Evolutionary conservation across 2,797 vertebrate species (phyloP).

Genomic region (Urosaurus nigricauda): DNA sequence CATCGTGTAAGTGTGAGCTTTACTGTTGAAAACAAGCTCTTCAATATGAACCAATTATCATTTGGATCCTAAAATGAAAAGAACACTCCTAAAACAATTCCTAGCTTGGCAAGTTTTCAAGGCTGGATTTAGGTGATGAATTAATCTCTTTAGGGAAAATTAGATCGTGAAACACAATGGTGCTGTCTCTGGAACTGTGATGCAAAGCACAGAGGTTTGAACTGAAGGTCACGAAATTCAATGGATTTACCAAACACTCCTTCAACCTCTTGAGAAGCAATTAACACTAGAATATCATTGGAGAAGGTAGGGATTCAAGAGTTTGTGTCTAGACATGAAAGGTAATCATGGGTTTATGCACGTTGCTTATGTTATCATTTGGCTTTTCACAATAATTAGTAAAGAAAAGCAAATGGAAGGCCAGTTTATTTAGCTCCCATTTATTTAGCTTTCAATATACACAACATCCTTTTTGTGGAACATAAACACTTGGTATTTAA

Average conservation of each 20-base stretch:
- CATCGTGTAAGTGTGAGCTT: neutral
- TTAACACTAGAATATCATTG: neutral
- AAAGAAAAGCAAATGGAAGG: neutral
- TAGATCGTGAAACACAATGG: neutral
- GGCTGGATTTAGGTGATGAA: neutral
- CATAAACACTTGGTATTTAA: neutral
- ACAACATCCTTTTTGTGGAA: neutral
- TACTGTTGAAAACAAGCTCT: neutral
- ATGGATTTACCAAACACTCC: neutral
- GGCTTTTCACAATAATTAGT: neutral
- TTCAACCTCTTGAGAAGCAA: neutral
- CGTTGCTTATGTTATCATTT: neutral
- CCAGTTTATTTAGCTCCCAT: neutral
- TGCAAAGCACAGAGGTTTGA: neutral
- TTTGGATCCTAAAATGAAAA: neutral
- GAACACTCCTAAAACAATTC: neutral
- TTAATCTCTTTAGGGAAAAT: neutral
- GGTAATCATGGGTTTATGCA: neutral
- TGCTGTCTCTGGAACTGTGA: neutral
- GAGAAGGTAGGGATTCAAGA: neutral
- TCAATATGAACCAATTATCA: neutral
- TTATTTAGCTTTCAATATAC: neutral
- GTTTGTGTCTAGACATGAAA: neutral
- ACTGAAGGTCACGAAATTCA: too few species aligned
- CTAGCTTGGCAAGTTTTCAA: neutral